phyloP scores from a whole-genome alignment of 2,113 vertebrate genomes.

The Seriola rivoliana region DNA sequence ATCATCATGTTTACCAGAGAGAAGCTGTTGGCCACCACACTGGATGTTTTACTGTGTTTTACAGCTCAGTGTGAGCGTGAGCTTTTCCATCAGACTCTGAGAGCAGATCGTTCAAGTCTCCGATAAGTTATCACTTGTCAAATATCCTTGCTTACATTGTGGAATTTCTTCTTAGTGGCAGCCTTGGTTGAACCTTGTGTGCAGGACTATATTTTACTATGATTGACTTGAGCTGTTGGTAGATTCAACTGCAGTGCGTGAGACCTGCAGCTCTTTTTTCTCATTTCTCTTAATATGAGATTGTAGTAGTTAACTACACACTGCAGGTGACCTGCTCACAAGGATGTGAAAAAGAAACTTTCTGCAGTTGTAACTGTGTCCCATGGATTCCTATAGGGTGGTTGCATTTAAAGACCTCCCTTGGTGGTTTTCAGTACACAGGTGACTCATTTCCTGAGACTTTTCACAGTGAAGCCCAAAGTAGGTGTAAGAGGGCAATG shows the following conservation, averaged over 20 bases:
- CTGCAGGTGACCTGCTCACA: neutral
- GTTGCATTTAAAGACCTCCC: constrained; percentile 2
- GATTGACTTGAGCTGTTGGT: neutral
- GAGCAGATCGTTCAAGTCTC: constrained; percentile 24
- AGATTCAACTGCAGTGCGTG: neutral
- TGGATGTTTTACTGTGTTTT: constrained; percentile 27
- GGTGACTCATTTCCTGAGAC: constrained; percentile 44
- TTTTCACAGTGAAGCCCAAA: constrained; percentile 16
- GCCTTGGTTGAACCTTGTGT: constrained; percentile 31
- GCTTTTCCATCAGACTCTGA: constrained; percentile 10
- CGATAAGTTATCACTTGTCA: constrained; percentile 47
- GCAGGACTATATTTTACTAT: neutral
- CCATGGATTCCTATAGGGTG: neutral
- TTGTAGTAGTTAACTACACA: neutral
- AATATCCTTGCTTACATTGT: constrained; percentile 32
- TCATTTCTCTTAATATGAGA: neutral
- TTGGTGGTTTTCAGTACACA: constrained; percentile 31
- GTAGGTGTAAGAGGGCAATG: neutral
- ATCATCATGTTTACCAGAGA: constrained; percentile 21
- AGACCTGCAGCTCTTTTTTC: no score
- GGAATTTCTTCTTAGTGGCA: neutral
- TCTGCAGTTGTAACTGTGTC: constrained; percentile 2
- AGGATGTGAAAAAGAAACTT: constrained; percentile 17
- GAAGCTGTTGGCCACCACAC: constrained; percentile 1
- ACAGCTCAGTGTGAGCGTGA: neutral